These are phyloP conservation scores for Dicycla oo DNA, from an alignment of 2,888 invertebrate genomes.

Conservation along the genomic window DNA sequence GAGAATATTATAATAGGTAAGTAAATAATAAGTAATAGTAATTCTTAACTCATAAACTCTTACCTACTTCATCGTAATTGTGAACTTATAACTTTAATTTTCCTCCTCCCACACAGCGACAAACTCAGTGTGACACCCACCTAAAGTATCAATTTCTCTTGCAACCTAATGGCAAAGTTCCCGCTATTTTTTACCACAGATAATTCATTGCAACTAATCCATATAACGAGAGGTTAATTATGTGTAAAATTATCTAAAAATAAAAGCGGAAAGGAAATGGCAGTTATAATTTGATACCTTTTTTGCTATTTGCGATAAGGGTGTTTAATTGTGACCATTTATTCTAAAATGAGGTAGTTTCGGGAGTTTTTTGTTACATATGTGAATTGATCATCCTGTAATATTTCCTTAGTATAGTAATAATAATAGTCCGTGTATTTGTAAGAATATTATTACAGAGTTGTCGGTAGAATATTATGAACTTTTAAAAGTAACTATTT, in stretches of 20 bases:
- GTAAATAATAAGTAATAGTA: background rate
- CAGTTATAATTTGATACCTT: constrained; percentile 34
- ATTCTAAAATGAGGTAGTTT: background rate
- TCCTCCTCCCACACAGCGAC: background rate
- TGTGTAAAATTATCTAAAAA: constrained; percentile 51
- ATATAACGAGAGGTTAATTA: constrained; percentile 54
- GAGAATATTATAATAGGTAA: background rate
- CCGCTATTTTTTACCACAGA: constrained; percentile 60
- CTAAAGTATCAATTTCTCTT: constrained; percentile 45
- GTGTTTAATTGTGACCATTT: background rate
- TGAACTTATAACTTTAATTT: too few species aligned
- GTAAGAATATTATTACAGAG: too few species aligned
- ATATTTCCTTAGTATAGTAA: too few species aligned
- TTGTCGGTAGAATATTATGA: too few species aligned
- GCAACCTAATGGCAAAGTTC: constrained; percentile 53
- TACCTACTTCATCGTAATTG: too few species aligned
- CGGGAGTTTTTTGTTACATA: background rate
- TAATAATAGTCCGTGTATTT: too few species aligned
- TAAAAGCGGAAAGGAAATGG: constrained; percentile 31
- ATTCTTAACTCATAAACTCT: background rate
- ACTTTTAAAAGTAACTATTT: too few species aligned
- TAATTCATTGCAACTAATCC: constrained; percentile 61
- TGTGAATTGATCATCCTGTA: background rate
- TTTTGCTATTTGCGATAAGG: constrained; percentile 16
- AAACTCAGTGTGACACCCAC: constrained; percentile 46